These are phyloP conservation scores for Crotalus helleri DNA, from an alignment of 2,113 vertebrate species.

Conservation along the genomic window DNA sequence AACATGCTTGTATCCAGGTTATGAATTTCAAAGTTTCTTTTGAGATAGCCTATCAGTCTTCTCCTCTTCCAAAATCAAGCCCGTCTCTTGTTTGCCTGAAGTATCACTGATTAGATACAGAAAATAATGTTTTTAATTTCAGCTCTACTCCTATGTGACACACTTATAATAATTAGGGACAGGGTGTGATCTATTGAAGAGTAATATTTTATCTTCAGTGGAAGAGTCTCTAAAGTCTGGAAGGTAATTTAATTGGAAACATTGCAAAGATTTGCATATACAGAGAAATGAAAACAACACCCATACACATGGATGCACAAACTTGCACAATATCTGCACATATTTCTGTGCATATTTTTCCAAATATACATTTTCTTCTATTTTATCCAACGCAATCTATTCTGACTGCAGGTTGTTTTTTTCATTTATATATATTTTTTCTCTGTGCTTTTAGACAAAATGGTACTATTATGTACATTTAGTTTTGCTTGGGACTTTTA, in stretches of 20 bases:
- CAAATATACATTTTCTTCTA: background rate
- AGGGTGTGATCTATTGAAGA: background rate
- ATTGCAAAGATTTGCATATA: background rate
- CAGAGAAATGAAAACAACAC: background rate
- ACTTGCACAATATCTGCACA: background rate
- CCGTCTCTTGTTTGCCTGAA: background rate
- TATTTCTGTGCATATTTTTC: background rate
- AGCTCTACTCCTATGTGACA: background rate
- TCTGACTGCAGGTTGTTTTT: background rate
- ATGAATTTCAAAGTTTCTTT: slow-evolving; percentile 30
- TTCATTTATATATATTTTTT: background rate
- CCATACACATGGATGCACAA: background rate
- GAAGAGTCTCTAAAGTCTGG: background rate
- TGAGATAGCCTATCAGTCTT: background rate
- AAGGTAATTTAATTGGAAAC: background rate
- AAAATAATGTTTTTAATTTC: background rate
- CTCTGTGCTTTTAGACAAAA: background rate
- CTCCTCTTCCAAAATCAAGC: slow-evolving; percentile 18
- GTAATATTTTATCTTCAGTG: background rate
- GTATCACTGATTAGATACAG: background rate
- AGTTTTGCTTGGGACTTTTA: background rate
- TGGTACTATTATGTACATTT: background rate
- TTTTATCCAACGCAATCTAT: background rate
- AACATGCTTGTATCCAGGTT: slow-evolving; percentile 27
- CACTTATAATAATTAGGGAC: background rate